Conservation (phyloP, 2,113 vertebrate genomes). For the Nibea coibor region DNA sequence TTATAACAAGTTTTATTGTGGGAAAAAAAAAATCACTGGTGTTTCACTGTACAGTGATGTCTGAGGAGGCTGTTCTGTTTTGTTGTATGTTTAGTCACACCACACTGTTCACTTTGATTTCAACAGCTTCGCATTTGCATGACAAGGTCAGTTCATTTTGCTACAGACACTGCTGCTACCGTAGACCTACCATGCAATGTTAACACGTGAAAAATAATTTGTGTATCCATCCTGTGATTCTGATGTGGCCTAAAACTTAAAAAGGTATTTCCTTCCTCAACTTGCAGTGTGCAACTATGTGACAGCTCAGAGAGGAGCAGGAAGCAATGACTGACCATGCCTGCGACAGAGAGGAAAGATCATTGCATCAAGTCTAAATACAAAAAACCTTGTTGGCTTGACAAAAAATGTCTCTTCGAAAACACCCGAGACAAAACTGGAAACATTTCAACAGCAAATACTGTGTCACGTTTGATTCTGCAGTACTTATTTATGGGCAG, state of each 20-base stretch:
- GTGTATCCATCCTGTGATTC: too few relatives aligned
- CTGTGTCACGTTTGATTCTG: not conserved
- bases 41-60: too few relatives aligned
- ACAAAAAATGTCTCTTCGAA: not conserved
- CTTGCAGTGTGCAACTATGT: not conserved
- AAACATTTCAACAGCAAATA: not conserved
- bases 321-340: not conserved
- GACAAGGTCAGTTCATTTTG: too few relatives aligned
- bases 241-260: too few relatives aligned
- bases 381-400: not conserved
- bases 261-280: not conserved
- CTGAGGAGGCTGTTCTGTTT: too few relatives aligned
- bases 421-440: not conserved
- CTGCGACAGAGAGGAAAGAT: not conserved
- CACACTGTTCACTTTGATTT: too few relatives aligned
- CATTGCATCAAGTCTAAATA: not conserved
- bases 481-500: conserved; percentile 9
- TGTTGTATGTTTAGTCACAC: too few relatives aligned
- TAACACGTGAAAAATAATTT: too few relatives aligned
- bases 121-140: too few relatives aligned
- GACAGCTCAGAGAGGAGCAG: not conserved
- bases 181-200: too few relatives aligned
- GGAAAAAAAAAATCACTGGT: too few relatives aligned
- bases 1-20: not conserved
- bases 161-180: too few relatives aligned